Base-by-base conservation (phyloP, 92 coral and sea anemone species). In the Porites cylindrica region DNA sequence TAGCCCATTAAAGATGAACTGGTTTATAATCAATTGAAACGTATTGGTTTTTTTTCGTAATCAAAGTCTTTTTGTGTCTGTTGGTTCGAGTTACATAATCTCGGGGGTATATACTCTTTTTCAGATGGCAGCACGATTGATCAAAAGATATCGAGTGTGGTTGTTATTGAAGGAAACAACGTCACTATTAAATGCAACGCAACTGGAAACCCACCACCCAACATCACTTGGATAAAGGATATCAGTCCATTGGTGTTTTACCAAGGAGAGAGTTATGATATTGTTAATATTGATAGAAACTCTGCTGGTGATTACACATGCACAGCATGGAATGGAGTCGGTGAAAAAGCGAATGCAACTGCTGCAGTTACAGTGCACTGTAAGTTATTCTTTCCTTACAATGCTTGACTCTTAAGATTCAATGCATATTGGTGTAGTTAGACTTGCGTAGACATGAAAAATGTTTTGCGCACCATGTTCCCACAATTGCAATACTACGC, bases 151-250 rank as follows among this genome's bases (percentile, higher is more conserved):
- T 21, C 64, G 3, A 70, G 60, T 82, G 1, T 13, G 24, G 20
- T 21, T 54, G 78, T 71, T 7, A 9, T 38, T 29, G 78, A 70
- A 4, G 86, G 86, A 56, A 7, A 4, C 32, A 70, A 72, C 21
- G n/a, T 82, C 20, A 72, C 69, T 19, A 56, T 82, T 16, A 10
- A 56, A 24, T 71, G 78, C 58, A 82, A 82, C 43, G 78, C 78
- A 10, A 70, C 78, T 18, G 86, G 88, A 9, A 84, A 84, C 50
- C 81, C 88, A n/a, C 1, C 81, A 24, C 82, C 88, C 47, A 74
- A 73, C 56, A 74, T 84, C 38, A 84, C 62, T 24, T 84, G 88
- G 88, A 84, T 56, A 17, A 75, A 53, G 64, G 65, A 26, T 11
- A 58, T 63, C 18, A 75, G 70, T 17, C 13, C 74, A 51, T 5